Percentiles rank a stretch among this genome's conserved stretches.
phyloP scores from a whole-genome alignment of 2,113 vertebrate genomes.

The Conger conger region DNA sequence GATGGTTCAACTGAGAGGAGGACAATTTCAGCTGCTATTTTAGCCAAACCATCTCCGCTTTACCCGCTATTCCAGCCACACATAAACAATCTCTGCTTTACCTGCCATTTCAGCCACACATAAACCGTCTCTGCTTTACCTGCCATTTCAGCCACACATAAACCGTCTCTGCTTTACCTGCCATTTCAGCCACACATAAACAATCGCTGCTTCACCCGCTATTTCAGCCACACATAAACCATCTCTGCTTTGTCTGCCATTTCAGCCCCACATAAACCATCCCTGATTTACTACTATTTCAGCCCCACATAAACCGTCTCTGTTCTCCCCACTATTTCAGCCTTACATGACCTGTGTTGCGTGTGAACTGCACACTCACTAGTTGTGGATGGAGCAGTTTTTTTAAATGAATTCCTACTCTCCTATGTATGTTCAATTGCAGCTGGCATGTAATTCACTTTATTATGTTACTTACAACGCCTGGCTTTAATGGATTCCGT shows the following conservation, averaged over 20 bases:
- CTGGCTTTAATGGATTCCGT: slow-evolving; percentile 14
- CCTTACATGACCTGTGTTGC: slow-evolving; percentile 5
- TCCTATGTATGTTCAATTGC: background rate
- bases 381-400: background rate
- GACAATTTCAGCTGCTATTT: slow-evolving; percentile 46
- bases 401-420: slow-evolving; percentile 8
- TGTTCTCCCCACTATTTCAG: no score
- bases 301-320: no score
- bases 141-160: no score
- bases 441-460: slow-evolving; percentile 24
- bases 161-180: no score
- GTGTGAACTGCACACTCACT: slow-evolving; percentile 20
- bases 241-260: no score
- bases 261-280: background rate
- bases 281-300: slow-evolving; percentile 25
- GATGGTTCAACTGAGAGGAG: slow-evolving; percentile 52
- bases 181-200: no score
- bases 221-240: no score
- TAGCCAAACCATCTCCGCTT: slow-evolving; percentile 35
- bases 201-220: no score
- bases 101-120: no score
- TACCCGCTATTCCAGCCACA: no score
- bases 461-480: slow-evolving; percentile 25
- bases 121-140: no score
- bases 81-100: no score